phyloP scores from a whole-genome alignment of 2,113 vertebrate species.

The Apteryx owenii region DNA sequence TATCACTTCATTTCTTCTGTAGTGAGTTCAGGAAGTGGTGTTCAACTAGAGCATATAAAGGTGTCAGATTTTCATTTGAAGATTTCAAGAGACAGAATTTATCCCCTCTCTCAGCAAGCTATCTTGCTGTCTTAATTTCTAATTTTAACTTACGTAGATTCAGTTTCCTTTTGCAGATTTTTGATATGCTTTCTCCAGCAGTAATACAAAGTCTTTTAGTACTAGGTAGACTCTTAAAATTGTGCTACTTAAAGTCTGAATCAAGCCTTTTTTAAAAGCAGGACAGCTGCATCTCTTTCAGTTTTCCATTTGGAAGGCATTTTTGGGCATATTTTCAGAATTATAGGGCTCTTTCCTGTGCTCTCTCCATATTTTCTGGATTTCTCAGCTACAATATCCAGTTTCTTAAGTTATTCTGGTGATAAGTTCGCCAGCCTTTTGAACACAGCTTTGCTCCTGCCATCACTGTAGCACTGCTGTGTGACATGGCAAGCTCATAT shows the following conservation, averaged over 20 bases:
- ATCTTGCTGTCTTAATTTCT: not conserved
- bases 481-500: not conserved
- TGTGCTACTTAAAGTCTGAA: not conserved
- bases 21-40: not conserved
- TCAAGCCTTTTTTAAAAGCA: not conserved
- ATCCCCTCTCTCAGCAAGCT: not conserved
- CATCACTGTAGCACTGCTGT: not conserved
- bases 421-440: not conserved
- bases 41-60: not conserved
- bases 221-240: not conserved
- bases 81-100: not conserved
- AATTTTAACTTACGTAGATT: not conserved
- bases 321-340: not conserved
- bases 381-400: slow-evolving; percentile 13
- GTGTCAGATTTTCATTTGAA: not conserved
- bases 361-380: not conserved
- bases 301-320: not conserved
- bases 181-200: not conserved
- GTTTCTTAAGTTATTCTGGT: not conserved
- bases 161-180: not conserved
- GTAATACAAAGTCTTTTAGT: not conserved
- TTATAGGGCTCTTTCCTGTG: not conserved
- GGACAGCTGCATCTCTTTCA: not conserved
- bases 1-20: not conserved
- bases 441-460: not conserved